Evolutionary conservation across 2,797 vertebrate species (phyloP).

Genomic region (Sebastes oblongus): DNA sequence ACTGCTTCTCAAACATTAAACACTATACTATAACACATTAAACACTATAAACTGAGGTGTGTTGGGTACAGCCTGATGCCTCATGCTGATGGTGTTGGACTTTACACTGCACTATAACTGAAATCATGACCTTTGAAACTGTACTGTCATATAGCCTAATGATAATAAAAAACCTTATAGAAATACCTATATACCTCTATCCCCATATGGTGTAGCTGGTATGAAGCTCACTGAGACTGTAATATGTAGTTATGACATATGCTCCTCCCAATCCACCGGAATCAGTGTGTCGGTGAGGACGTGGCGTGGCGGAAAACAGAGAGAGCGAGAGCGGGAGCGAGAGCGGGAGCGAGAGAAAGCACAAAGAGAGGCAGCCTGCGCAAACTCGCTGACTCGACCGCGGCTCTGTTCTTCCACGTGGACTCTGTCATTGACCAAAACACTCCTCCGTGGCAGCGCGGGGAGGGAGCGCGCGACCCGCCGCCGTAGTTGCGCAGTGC

Average conservation of each 20-base stretch:
- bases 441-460: slow-evolving; percentile 47
- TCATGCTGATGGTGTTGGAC: no score
- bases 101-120: not conserved
- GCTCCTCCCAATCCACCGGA: not conserved
- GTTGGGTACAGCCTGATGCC: not conserved
- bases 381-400: slow-evolving; percentile 27
- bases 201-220: not conserved
- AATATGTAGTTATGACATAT: not conserved
- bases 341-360: not conserved
- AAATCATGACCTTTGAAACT: not conserved
- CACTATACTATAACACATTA: no score
- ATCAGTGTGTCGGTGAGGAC: slow-evolving; percentile 31
- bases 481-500: slow-evolving; percentile 69
- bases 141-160: not conserved
- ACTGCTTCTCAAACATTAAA: no score
- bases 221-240: not conserved
- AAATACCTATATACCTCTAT: no score
- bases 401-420: slow-evolving; percentile 68
- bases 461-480: slow-evolving; percentile 5
- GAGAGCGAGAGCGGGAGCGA: not conserved
- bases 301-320: slow-evolving; percentile 54
- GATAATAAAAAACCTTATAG: no score
- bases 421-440: slow-evolving; percentile 71
- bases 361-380: not conserved
- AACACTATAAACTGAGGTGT: no score